phyloP scores from a whole-genome alignment of 2,797 vertebrate genomes.

The Lagocephalus sceleratus region DNA sequence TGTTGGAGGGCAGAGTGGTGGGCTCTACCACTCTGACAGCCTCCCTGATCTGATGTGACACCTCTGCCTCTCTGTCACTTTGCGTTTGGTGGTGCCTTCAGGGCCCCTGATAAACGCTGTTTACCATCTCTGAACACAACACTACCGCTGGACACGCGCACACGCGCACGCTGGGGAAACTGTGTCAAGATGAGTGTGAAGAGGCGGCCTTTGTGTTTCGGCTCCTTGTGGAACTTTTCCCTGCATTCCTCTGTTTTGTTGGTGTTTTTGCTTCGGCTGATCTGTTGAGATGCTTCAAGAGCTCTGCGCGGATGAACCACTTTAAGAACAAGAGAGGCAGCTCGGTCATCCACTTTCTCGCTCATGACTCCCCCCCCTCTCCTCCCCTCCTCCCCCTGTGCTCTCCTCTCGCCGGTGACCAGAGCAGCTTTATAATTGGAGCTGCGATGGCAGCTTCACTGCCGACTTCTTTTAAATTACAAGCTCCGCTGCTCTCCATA shows the following conservation, averaged over 20 bases:
- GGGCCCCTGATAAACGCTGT: conserved; percentile 66
- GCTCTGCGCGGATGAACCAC: conserved; percentile 24
- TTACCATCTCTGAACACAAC: conserved; percentile 58
- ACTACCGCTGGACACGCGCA: conserved; percentile 22
- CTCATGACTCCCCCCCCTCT: conserved; percentile 15
- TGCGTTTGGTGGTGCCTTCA: conserved; percentile 66
- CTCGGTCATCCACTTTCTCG: conserved; percentile 32
- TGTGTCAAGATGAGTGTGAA: conserved; percentile 23
- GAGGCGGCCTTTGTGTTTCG: conserved; percentile 19
- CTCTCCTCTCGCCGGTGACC: conserved; percentile 59
- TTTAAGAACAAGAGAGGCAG: conserved; percentile 49
- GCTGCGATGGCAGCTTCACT: conserved; percentile 79
- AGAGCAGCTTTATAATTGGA: conserved; percentile 82
- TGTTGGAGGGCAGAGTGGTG: conserved; percentile 21
- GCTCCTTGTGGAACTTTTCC: conserved; percentile 26
- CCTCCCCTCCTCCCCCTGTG: conserved; percentile 15
- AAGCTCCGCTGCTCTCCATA: conserved; percentile 80
- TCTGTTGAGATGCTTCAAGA: conserved; percentile 48
- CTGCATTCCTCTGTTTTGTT: conserved; percentile 7
- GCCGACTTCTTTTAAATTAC: conserved; percentile 77
- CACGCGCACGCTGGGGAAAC: conserved; percentile 19
- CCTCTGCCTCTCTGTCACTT: conserved; percentile 78
- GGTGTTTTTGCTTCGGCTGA: conserved; percentile 27
- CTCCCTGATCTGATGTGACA: conserved; percentile 71
- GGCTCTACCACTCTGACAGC: conserved; percentile 53